phyloP scores from a whole-genome alignment of 2,113 vertebrate species.

The Sceloporus tristichus region DNA sequence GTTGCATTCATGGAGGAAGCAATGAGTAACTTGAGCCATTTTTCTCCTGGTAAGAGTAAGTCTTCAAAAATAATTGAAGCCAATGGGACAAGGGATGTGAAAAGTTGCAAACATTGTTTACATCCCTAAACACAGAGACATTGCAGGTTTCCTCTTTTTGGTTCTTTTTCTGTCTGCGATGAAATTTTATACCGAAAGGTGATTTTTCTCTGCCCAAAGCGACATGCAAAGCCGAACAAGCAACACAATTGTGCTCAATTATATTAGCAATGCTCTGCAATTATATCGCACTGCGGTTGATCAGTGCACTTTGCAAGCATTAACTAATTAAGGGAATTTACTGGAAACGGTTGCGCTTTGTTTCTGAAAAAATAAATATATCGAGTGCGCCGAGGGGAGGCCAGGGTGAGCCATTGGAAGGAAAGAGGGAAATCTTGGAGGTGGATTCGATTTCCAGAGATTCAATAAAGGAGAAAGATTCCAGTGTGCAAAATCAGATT shows the following conservation, averaged over 20 bases:
- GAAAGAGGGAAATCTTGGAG: not conserved
- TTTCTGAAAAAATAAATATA: conserved; percentile 11
- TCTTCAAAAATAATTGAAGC: not conserved
- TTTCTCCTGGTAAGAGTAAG: too few species aligned
- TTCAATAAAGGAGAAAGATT: conserved; percentile 1
- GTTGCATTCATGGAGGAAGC: too few species aligned
- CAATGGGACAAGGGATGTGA: too few species aligned
- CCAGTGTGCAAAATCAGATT: conserved; percentile 11
- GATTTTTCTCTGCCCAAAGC: conserved; percentile 7
- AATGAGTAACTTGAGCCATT: too few species aligned
- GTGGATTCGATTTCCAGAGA: conserved; percentile 19
- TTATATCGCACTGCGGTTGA: conserved; percentile 68
- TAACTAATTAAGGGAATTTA: conserved; percentile 75
- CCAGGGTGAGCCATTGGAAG: not conserved
- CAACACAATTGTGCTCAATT: conserved; percentile 67
- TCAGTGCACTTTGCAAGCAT: conserved; percentile 73
- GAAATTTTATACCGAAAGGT: not conserved
- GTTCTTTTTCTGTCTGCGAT: not conserved
- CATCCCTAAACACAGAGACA: too few species aligned
- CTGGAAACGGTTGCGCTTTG: conserved; percentile 65
- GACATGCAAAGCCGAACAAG: conserved; percentile 44
- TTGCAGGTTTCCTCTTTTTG: too few species aligned
- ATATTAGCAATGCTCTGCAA: conserved; percentile 69
- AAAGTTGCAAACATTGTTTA: too few species aligned
- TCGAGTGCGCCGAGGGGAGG: not conserved